A percentile compares a stretch with the other conserved stretches of the same genome.
Evolutionary conservation across 2,113 vertebrate genomes (phyloP).

Genomic region (Enhydra lutris): DNA sequence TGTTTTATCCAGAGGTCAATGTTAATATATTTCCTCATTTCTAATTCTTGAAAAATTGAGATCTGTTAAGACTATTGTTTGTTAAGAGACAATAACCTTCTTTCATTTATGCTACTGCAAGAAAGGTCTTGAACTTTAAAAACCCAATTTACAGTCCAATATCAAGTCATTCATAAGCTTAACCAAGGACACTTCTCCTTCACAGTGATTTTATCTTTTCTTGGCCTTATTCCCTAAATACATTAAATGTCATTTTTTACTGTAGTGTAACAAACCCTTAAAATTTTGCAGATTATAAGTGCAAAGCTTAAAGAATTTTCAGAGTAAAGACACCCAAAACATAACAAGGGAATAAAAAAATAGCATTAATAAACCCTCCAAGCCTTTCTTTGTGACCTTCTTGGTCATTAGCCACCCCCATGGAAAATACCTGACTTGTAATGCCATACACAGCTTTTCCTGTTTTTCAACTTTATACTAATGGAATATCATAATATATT

Average conservation of each 20-base stretch:
- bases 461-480: neutral
- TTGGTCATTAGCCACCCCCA: neutral
- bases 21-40: neutral
- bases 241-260: neutral
- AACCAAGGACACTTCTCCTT: neutral
- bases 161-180: neutral
- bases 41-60: neutral
- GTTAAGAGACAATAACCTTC: neutral
- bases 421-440: neutral
- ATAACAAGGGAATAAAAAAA: neutral
- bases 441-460: neutral
- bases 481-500: neutral
- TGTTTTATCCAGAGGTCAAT: neutral
- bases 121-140: neutral
- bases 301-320: neutral
- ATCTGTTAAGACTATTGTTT: neutral
- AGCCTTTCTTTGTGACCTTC: neutral
- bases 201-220: neutral
- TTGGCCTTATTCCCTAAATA: neutral
- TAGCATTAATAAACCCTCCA: neutral
- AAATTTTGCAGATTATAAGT: neutral
- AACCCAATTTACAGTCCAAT: neutral
- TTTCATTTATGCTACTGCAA: neutral
- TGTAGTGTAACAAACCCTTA: neutral
- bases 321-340: neutral